Base-by-base conservation (phyloP, 2,888 invertebrate genomes). In the Bimastos eiseni region DNA sequence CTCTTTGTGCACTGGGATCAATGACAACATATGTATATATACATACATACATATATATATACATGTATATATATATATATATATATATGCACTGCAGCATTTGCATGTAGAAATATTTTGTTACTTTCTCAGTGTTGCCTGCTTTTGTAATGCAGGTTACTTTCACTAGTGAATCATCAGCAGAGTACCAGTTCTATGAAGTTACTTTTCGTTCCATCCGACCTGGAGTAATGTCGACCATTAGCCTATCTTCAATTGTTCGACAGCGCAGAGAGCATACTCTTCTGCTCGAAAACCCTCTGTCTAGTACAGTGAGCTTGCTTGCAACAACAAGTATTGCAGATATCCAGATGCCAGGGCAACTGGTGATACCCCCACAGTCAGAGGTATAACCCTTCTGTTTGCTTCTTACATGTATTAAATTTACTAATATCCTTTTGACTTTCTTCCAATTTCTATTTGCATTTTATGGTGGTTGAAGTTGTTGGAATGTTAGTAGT, bases 161-260 rank as follows among this genome's bases (percentile, higher is more conserved):
- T 8, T 95, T 95, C 92, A 93, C 92, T 49, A 95, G 95, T 92
- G 95, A 95, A 91, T 93, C 93, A 89, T 94, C 94, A 6, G 93
- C 93, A 38, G 95, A 95, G 91, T 95, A 94, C 92, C 94, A 94
- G 93, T 95, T 93, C 91, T 95, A 94, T 91, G 95, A 95, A 91
- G 92, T 95, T 49, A 93, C 93, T 24, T 94, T 95, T 93, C 93
- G 93, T 83, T 94, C 94, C 34, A 93, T 93, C 19, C 93, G 93
- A 91, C 94, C 95, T 13, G 94, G 94, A 1, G 93, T 93, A 17
- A 93, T 95, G 13, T 92, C 93, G 49, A 93, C 93, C 15, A 94
- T 95, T 34, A 93, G 94, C 38, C 93, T 95, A 90, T 92, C 93
- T 2, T 94, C 95, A 11, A 94, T 94, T 2, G 95, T 95, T 30